Percentiles rank a stretch among this genome's conserved stretches.
Evolutionary conservation across 2,888 invertebrate species (phyloP).

Genomic region (Tineola bisselliella): DNA sequence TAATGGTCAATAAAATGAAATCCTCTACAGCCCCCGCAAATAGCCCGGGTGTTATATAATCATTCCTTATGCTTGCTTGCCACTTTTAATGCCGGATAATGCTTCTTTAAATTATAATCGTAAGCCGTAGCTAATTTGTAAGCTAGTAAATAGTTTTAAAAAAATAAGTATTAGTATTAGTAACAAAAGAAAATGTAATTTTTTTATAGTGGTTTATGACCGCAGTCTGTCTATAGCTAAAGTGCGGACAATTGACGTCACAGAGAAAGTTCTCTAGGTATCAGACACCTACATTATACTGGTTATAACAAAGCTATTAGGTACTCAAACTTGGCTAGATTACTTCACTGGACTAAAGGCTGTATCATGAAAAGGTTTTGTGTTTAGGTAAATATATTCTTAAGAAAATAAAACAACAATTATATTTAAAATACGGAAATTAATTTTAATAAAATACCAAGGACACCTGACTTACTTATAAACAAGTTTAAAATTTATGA

Average conservation of each 20-base stretch:
- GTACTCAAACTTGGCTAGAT: too few relatives aligned
- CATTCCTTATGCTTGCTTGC: not conserved
- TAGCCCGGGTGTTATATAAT: constrained; percentile 31
- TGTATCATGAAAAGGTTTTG: too few relatives aligned
- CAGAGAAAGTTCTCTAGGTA: too few relatives aligned
- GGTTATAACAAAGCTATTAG: too few relatives aligned
- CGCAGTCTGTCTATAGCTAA: too few relatives aligned
- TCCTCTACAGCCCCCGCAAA: constrained; percentile 38
- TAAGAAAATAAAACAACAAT: not conserved
- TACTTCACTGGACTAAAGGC: too few relatives aligned
- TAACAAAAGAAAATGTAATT: too few relatives aligned
- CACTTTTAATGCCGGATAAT: not conserved
- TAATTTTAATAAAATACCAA: not conserved
- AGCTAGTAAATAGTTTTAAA: not conserved
- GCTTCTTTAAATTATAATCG: not conserved
- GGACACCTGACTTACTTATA: constrained; percentile 4
- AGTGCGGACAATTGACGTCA: too few relatives aligned
- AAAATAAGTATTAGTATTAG: too few relatives aligned
- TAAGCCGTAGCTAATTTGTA: not conserved
- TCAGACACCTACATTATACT: too few relatives aligned
- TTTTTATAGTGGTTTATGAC: too few relatives aligned
- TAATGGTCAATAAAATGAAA: constrained; percentile 52
- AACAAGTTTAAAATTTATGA: constrained; percentile 6
- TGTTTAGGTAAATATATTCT: too few relatives aligned
- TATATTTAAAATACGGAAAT: not conserved